A percentile compares a stretch with the other conserved stretches of the same genome.
Conservation (phyloP, 2,113 vertebrate genomes). For the Myotis brandtii region DNA sequence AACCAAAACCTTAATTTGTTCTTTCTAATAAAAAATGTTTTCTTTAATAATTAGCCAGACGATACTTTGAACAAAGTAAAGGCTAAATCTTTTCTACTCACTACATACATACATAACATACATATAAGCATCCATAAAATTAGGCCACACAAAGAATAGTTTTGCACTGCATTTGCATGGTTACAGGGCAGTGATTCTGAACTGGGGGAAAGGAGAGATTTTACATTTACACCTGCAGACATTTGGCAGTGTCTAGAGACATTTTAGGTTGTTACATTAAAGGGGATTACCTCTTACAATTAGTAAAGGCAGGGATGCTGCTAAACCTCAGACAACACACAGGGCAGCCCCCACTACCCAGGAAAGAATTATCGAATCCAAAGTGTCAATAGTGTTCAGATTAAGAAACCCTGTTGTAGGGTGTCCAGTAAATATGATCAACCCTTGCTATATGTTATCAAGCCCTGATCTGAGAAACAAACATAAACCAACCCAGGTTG, state of each 20-base stretch:
- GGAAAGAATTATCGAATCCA: background rate
- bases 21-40: conserved; percentile 13
- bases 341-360: background rate
- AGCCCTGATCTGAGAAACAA: background rate
- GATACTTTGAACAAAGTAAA: background rate
- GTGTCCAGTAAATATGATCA: background rate
- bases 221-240: background rate
- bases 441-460: background rate
- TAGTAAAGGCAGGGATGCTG: background rate
- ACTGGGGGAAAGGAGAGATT: background rate
- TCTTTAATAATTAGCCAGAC: background rate
- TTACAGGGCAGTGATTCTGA: background rate
- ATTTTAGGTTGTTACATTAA: background rate
- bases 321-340: background rate
- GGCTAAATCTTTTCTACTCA: background rate
- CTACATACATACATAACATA: background rate
- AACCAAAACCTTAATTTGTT: background rate
- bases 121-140: background rate
- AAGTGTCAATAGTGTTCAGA: background rate
- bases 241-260: background rate
- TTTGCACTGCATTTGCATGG: background rate
- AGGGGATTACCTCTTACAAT: background rate
- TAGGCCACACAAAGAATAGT: background rate
- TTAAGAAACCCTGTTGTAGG: background rate
- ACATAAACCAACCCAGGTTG: background rate